Conservation (phyloP, 2,113 vertebrate genomes). For the Dryoscopus gambensis region DNA sequence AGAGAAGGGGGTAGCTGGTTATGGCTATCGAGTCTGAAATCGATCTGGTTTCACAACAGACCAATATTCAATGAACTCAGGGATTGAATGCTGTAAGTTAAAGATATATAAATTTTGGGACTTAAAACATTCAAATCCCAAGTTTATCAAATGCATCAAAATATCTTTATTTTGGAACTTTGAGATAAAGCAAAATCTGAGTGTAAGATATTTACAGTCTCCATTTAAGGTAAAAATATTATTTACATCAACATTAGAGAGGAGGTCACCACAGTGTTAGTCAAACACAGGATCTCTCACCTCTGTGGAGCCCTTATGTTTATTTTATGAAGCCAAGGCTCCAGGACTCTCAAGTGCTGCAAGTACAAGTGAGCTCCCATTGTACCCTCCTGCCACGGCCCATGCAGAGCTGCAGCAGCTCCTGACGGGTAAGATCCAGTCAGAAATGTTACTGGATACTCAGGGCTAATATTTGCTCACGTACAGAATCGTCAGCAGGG, state of each 20-base stretch:
- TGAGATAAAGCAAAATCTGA: not conserved
- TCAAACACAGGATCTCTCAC: slow-evolving; percentile 58
- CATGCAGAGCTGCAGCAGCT: not conserved
- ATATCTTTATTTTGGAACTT: not conserved
- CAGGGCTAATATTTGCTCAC: slow-evolving; percentile 33
- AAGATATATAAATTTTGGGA: not conserved
- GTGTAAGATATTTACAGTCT: not conserved
- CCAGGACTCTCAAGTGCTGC: not conserved
- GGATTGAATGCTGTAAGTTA: not conserved
- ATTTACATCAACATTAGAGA: not conserved
- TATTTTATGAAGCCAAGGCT: slow-evolving; percentile 27
- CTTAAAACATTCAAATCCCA: not conserved
- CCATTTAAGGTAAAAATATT: not conserved
- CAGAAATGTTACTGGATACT: not conserved
- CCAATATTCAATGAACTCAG: not conserved
- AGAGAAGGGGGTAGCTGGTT: not conserved
- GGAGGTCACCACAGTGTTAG: slow-evolving; percentile 24
- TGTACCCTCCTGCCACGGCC: not conserved
- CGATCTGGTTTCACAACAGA: not conserved
- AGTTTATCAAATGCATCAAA: not conserved
- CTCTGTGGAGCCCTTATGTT: slow-evolving; percentile 29
- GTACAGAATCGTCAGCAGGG: not conserved
- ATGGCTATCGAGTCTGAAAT: not conserved
- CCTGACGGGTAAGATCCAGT: not conserved
- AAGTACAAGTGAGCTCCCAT: not conserved